A percentile compares a stretch with the other conserved stretches of the same genome.
Conservation (phyloP, 2,113 vertebrate genomes). For the Indicator maculatus region DNA sequence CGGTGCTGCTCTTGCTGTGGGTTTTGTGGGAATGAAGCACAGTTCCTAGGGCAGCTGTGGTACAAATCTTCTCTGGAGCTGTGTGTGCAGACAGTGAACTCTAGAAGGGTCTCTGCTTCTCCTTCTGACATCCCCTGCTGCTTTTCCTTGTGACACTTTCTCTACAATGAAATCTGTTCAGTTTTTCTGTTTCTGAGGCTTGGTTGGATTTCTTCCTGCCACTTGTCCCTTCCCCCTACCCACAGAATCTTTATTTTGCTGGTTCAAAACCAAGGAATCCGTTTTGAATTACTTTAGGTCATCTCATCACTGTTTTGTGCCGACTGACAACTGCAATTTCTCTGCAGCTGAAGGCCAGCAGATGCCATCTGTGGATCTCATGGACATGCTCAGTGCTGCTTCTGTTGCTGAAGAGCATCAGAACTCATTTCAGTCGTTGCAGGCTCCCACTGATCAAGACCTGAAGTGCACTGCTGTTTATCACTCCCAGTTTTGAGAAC, state of each 20-base stretch:
- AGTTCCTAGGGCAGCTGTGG: background rate
- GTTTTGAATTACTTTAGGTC: background rate
- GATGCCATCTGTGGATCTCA: constrained; percentile 3
- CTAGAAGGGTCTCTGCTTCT: background rate
- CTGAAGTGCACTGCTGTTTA: background rate
- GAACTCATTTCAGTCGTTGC: background rate
- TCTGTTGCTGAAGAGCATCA: background rate
- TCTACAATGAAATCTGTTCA: background rate
- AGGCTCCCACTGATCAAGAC: background rate
- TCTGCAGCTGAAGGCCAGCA: background rate
- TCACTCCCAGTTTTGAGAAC: background rate
- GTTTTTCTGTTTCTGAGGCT: background rate
- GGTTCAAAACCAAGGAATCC: background rate
- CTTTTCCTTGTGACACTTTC: background rate
- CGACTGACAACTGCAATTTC: background rate
- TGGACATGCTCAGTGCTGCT: background rate
- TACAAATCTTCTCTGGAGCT: background rate
- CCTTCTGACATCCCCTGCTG: background rate
- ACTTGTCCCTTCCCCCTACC: background rate
- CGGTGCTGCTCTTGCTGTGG: background rate
- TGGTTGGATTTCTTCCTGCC: background rate
- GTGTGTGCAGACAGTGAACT: background rate
- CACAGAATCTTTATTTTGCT: background rate
- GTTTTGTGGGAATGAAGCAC: background rate
- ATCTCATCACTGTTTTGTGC: background rate